Base-by-base conservation (phyloP, 2,888 invertebrate species). In the Phytoseiulus persimilis region DNA sequence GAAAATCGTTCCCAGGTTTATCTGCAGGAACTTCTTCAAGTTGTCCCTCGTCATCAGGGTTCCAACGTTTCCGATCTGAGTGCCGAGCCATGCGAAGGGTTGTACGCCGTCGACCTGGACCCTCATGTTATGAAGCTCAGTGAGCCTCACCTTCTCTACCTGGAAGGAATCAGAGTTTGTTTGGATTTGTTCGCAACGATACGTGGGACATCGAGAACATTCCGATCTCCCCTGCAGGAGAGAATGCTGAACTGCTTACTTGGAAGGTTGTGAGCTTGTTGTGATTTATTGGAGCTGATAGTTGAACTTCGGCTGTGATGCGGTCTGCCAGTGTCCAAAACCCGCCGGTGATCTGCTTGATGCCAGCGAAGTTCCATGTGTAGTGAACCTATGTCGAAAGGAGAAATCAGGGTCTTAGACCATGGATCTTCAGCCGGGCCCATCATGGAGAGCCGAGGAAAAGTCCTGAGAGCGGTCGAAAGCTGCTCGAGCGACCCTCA, bases 271-370 rank as follows among this genome's bases (percentile, higher is more conserved):
- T 45, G 9, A 45, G 39, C 18, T 87, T 87, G 31, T 87, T 87
- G 39, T 87, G 87, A n/a, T 87, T 87, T 9, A 87, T 6, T 32
- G 87, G 87, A 31, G 87, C 87, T 1, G 32, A 32, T 28, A 87
- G 33, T 45, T 33, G 32, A n/a, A 87, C 33, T 14, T 87, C 87
- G 0, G 87, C 45, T 5, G 87, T 87, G 33, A 87, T 33, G 2
- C 87, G 87, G 23, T 87, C 45, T 0, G 87, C 87, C n/a, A 87
- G n/a, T 6, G 87, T 87, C 87, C 87, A 87, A n/a, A 87, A 87
- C 0, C 87, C 87, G n/a, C 87, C 87, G 6, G 87, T 32, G 39
- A 87, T 87, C 23, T 45, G 39, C 39, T 32, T 87, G 2, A 87
- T 87, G 11, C 87, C 87, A 0, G 87, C 87, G 23, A 87, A 31